Conservation (phyloP, 1,140 invertebrate species). For the Marisa cornuarietis region DNA sequence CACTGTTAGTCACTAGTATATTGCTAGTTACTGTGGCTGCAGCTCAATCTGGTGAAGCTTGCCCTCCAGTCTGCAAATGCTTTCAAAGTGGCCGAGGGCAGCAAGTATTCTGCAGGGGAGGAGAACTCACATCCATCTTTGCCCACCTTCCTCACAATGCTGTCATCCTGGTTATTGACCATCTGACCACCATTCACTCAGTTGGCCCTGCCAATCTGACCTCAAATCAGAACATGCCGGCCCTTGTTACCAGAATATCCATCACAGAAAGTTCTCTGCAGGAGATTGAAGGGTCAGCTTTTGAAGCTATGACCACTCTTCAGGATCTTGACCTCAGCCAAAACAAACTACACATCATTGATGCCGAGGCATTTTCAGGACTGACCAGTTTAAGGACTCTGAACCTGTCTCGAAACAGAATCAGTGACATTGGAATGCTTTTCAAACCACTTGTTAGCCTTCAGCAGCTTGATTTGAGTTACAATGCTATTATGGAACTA, state of each 20-base stretch:
- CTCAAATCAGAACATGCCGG: background rate
- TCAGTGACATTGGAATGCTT: conserved; percentile 30
- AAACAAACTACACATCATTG: conserved; percentile 39
- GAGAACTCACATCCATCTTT: conserved; percentile 7
- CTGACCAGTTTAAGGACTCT: conserved; percentile 31
- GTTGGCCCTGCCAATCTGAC: conserved; percentile 28
- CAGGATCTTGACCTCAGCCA: conserved; percentile 39
- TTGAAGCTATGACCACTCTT: conserved; percentile 30
- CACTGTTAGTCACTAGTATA: background rate
- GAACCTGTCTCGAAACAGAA: conserved; percentile 44
- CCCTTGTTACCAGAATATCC: conserved; percentile 14
- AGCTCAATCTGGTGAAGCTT: background rate
- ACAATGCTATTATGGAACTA: conserved; percentile 38
- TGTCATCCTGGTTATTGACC: background rate
- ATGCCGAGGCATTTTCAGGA: conserved; percentile 36
- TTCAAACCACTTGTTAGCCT: conserved; percentile 36
- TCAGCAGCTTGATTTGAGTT: conserved; percentile 33
- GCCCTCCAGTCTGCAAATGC: conserved; percentile 18
- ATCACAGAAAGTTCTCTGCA: conserved; percentile 33
- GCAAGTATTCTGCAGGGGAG: conserved; percentile 14
- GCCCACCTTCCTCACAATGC: conserved; percentile 5
- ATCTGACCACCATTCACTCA: background rate
- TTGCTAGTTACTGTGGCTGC: background rate
- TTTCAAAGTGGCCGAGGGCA: conserved; percentile 10
- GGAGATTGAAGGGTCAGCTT: conserved; percentile 33